Conservation (phyloP, 2,797 vertebrate species). For the Sternarchorhynchus goeldii region DNA sequence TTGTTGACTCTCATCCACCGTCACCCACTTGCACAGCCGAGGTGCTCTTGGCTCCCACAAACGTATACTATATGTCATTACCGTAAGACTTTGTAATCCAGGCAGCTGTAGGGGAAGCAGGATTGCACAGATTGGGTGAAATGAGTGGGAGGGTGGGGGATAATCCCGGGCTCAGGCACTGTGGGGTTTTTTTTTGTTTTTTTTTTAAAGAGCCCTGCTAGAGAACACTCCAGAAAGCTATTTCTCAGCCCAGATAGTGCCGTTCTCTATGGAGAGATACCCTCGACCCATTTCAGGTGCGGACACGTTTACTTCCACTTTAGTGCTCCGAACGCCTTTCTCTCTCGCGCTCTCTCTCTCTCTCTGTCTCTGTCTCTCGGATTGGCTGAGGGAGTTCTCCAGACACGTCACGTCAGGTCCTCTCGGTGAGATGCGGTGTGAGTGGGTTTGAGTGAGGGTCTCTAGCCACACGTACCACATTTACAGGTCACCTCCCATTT, state of each 20-base stretch:
- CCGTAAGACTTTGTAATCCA: constrained; percentile 48
- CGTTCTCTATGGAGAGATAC: constrained; percentile 25
- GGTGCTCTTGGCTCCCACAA: constrained; percentile 35
- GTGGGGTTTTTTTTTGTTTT: background rate
- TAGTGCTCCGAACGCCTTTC: constrained; percentile 5
- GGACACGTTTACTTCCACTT: constrained; percentile 14
- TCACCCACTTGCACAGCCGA: constrained; percentile 45
- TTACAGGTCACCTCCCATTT: background rate
- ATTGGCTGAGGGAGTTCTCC: constrained; percentile 43
- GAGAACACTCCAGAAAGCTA: constrained; percentile 43
- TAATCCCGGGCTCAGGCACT: constrained; percentile 48
- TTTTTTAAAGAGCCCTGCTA: constrained; percentile 5
- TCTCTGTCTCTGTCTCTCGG: constrained; percentile 1
- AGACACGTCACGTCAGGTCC: background rate
- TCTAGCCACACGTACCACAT: background rate
- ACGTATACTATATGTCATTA: constrained; percentile 49
- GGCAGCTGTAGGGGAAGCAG: constrained; percentile 42
- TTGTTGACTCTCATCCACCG: constrained; percentile 45
- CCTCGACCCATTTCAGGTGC: constrained; percentile 12
- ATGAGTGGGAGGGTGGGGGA: constrained; percentile 36
- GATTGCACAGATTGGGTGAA: constrained; percentile 47
- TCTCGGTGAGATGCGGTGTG: background rate
- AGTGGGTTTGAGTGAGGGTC: background rate
- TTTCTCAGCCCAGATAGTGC: constrained; percentile 35
- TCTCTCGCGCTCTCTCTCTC: constrained; percentile 1